Evolutionary conservation across 2,113 vertebrate species (phyloP).

Genomic region (Halichoerus grypus): DNA sequence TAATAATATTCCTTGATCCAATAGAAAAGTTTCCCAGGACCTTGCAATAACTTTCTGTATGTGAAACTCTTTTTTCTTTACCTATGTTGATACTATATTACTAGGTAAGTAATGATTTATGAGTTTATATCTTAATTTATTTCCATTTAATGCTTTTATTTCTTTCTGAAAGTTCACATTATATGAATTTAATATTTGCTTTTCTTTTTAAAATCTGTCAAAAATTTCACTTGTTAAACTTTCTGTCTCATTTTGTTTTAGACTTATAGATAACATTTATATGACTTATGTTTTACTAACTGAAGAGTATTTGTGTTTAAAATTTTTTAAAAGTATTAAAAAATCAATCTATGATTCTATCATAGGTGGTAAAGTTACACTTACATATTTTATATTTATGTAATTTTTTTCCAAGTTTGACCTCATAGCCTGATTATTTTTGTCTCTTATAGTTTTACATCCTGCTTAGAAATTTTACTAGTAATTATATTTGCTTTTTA

Average conservation of each 20-base stretch:
- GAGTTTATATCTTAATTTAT: not conserved
- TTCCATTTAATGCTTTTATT: not conserved
- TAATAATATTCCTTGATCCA: not conserved
- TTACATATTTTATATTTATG: not conserved
- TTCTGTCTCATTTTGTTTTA: constrained; percentile 4
- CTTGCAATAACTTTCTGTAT: not conserved
- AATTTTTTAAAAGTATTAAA: not conserved
- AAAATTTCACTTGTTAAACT: not conserved
- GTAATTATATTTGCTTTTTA: not conserved
- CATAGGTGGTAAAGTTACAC: not conserved
- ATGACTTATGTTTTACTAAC: constrained; percentile 4
- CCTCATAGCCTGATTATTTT: not conserved
- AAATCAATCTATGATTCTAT: not conserved
- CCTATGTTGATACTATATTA: not conserved
- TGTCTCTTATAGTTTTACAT: not conserved
- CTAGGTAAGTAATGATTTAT: not conserved
- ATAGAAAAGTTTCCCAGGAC: not conserved
- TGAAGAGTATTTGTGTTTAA: not conserved
- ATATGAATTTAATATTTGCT: not conserved
- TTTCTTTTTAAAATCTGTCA: not conserved
- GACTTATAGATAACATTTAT: not conserved
- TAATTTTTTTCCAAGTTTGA: not conserved
- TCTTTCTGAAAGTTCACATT: not conserved
- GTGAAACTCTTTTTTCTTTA: not conserved
- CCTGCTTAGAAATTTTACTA: not conserved